phyloP scores from a whole-genome alignment of 2,797 vertebrate genomes.

The Clarias fuscus region DNA sequence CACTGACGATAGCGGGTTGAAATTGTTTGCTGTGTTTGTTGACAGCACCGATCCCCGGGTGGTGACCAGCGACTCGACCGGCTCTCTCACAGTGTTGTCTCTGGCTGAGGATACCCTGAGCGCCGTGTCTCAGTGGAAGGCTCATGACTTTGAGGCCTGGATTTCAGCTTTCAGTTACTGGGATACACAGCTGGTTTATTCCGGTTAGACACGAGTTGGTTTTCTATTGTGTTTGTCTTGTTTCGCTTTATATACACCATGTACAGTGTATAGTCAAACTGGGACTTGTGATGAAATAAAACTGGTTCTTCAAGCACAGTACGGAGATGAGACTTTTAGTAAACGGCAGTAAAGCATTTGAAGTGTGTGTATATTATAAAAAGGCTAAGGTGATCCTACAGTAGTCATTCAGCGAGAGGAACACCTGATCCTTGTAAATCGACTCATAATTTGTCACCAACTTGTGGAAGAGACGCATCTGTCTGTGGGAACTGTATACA shows the following conservation, averaged over 20 bases:
- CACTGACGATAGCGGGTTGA: background rate
- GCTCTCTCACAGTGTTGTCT: conserved; percentile 79
- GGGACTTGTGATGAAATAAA: too few relatives aligned
- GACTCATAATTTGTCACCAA: too few relatives aligned
- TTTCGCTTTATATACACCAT: background rate
- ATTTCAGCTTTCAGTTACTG: conserved; percentile 95
- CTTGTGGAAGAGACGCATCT: too few relatives aligned
- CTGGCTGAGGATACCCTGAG: conserved; percentile 71
- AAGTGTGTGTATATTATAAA: too few relatives aligned
- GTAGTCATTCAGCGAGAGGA: too few relatives aligned
- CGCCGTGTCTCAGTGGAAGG: conserved; percentile 82
- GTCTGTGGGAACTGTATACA: too few relatives aligned
- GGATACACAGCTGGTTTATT: conserved; percentile 86
- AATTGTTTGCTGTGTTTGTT: conserved; percentile 3
- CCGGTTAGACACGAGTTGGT: conserved; percentile 72
- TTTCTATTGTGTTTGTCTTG: too few relatives aligned
- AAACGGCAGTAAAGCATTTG: too few relatives aligned
- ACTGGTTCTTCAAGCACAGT: too few relatives aligned
- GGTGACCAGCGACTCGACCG: conserved; percentile 89
- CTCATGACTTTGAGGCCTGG: conserved; percentile 94
- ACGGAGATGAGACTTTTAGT: too few relatives aligned
- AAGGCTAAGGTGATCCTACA: too few relatives aligned
- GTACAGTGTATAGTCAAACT: background rate
- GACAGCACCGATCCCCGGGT: conserved; percentile 76
- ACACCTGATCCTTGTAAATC: too few relatives aligned